These are phyloP conservation scores for Serilophus lunatus DNA, from an alignment of 2,113 vertebrate species.

Conservation along the genomic window DNA sequence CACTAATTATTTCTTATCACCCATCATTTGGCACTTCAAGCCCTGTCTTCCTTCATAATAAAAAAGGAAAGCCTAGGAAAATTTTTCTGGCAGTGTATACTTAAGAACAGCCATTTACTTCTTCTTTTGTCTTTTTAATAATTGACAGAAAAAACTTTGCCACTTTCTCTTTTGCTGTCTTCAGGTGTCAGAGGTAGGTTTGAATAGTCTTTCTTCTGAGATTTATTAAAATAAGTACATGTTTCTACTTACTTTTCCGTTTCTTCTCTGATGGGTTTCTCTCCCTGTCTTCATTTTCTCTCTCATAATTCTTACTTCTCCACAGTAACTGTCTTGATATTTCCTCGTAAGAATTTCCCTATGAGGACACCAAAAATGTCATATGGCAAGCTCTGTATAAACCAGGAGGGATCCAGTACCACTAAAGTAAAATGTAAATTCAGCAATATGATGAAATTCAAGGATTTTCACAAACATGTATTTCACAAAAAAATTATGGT, in stretches of 20 bases:
- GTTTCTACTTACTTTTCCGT: neutral
- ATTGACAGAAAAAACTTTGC: neutral
- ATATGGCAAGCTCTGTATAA: neutral
- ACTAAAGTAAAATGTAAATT: neutral
- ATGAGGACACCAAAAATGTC: neutral
- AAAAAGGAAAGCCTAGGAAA: neutral
- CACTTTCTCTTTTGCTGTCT: conserved; percentile 21
- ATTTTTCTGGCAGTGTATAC: neutral
- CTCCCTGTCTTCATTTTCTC: neutral
- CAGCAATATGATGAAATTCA: neutral
- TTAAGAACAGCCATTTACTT: conserved; percentile 2
- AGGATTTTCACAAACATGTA: neutral
- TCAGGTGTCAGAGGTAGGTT: neutral
- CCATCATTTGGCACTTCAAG: neutral
- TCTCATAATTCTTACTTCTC: neutral
- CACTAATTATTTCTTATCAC: neutral
- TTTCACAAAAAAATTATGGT: neutral
- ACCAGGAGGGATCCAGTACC: neutral
- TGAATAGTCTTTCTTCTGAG: conserved; percentile 2
- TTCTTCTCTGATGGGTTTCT: neutral
- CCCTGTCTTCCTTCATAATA: neutral
- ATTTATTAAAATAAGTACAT: conserved; percentile 19
- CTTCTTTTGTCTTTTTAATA: conserved; percentile 16
- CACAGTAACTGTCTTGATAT: neutral
- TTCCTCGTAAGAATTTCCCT: neutral